Evolutionary conservation across 2,797 vertebrate species (phyloP), one percentile per base, ranked within the genome.

Genomic region (Vipera ursinii): DNA sequence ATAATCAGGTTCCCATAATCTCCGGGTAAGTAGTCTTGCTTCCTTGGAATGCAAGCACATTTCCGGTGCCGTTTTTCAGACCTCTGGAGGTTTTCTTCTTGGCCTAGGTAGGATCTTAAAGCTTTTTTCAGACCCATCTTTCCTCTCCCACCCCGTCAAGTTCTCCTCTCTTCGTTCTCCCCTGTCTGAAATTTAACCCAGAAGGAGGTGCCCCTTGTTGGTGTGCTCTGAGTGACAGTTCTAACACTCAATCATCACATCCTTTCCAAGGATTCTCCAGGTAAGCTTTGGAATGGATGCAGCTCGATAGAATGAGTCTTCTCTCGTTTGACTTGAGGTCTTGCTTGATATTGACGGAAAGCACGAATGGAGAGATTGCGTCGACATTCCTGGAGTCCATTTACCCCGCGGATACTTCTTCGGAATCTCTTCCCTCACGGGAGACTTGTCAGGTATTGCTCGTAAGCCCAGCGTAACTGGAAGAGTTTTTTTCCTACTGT

Each of bases 281-380:
- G 51, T 26, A 3, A 20, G 26, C 38, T 85, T 44, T 1, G 0
- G 24, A 7, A 0, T 32, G 2, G 22, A 6, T 9, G 0, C 0
- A 0, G 3, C 7, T 91, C 38, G 38, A 38, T 38, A 10, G 57
- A 13, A 6, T 1, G 26, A 3, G 28, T 44, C n/a, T 56, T 28
- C 63, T 85, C 86, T 65, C 2, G 3, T 10, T 28, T 22, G 38
- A 48, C 38, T 89, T 12, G 96, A 99, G 99, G 96, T 99, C 86
- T 98, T 99, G 98, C 98, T 99, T 1, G 99, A 99, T 93, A 99
- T 99, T 0, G 98, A 99, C 0, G 99, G 99, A 3, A 99, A 99
- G 90, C 99, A 99, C 0, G 99, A 99, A 96, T 99, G 99, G 99
- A 97, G 98, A 92, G 99, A 99, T 94, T 99, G 99, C 93, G 96